Evolutionary conservation across 2,113 vertebrate genomes (phyloP), one percentile per base, ranked within the genome.

Genomic region (Engystomops pustulosus): DNA sequence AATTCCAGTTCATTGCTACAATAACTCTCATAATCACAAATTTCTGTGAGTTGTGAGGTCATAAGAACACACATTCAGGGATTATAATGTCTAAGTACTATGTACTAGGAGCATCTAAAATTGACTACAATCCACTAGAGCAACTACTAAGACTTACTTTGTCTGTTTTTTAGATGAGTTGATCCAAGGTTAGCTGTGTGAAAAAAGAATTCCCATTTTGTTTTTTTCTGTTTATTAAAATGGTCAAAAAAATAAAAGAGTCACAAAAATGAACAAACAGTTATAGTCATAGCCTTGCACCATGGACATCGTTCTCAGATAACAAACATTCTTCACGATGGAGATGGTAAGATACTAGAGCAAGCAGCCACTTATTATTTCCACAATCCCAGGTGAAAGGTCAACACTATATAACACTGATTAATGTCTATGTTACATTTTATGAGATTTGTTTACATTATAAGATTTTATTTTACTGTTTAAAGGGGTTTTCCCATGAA

Each of bases 121-220:
- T 4, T 11, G 20, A n/a, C 41, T 41, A 79, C 34, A 58, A 79
- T 70, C 49, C 53, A 45, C 74, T 45, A 25, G 18, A 80, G 55
- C 27, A 83, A 44, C 32, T 36, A 49, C 74, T 45, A 23, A 12
- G 53, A 85, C 83, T 85, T 85, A 85, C 83, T 85, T 85, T 85
- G 83, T 70, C 45, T 69, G 75, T 69, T 70, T 76, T 85, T 85
- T 85, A 85, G 74, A 14, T 27, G 83, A 41, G 83, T 78, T 69
- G 83, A 49, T 79, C 83, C 83, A 79, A 79, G 75, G 83, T 53
- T 53, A 79, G 83, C 83, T 85, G 83, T 70, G 25, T 27, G 27
- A 85, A 79, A n/a, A 84, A 79, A 85, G 65, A 85, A 85, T 76
- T 77, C 74, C 65, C 47, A 44, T 70, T 85, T 79, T 85, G 45